Base-by-base conservation (phyloP, 2,888 invertebrate genomes). In the Drosophila phalerata region DNA sequence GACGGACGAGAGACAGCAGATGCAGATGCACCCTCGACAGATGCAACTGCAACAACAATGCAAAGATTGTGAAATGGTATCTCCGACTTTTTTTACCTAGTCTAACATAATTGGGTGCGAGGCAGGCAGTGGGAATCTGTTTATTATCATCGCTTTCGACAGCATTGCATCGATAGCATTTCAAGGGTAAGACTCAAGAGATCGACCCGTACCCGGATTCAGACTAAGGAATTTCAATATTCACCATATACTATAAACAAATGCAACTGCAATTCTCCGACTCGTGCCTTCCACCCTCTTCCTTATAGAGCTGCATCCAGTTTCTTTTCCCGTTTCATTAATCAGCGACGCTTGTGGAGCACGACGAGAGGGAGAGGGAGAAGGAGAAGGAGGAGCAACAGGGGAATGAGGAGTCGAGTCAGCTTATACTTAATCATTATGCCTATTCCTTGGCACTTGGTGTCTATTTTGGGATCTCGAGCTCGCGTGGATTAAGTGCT, bases 61-160 rank as follows among this genome's bases (percentile, higher is more conserved):
- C 45, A n/a, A 45, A 38, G 38, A 60, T 55, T 73, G 74, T 62
- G 67, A 75, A 75, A 75, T 48, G 53, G 51, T 19, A 73, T 58
- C 69, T 48, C 25, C 64, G 49, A 37, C 52, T 8, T 45, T 34
- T 80, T 77, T 75, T 84, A 84, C 87, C 87, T 83, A 83, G 77
- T 61, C 77, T 19, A 64, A 79, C 56, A 74, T 79, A 85, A 85
- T 77, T 88, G 79, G 62, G 45, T 62, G 67, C 71, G 48, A 30
- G 49, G 43, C 58, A 68, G 64, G 67, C 64, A 68, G 19, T 68
- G 71, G 56, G 58, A 77, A 86, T 88, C 86, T 88, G 87, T 85
- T 86, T 76, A 73, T 74, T 77, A 66, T 86, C 85, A 65, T 60
- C 63, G 22, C 47, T 34, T 17, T 32, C 22, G 19, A 45, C 51